Percentiles rank a stretch among this genome's conserved stretches.
Evolutionary conservation across 2,888 invertebrate genomes (phyloP).

Genomic region (Electrophaes corylata): DNA sequence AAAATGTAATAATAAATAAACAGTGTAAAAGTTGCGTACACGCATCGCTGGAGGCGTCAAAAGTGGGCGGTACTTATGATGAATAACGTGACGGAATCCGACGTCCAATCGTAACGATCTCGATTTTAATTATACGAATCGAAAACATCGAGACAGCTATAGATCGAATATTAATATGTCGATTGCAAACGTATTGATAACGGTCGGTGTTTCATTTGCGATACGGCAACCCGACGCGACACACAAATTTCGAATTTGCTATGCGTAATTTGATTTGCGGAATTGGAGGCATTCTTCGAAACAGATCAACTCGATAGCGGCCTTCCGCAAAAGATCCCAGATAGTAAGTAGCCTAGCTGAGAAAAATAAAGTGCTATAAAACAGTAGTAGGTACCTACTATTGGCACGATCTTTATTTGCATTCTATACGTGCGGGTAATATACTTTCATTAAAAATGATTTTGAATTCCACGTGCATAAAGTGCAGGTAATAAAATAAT

Average conservation of each 20-base stretch:
- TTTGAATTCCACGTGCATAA: conserved; percentile 24
- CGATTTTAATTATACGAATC: conserved; percentile 83
- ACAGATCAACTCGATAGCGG: conserved; percentile 59
- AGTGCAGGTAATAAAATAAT: conserved; percentile 29
- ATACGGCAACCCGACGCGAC: conserved; percentile 12
- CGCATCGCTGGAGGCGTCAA: conserved; percentile 81
- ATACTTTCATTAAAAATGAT: conserved; percentile 33
- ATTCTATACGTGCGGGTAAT: conserved; percentile 43
- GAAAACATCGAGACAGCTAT: conserved; percentile 75
- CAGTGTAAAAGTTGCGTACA: conserved; percentile 67
- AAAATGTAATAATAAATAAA: conserved; percentile 66
- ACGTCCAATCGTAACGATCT: conserved; percentile 78
- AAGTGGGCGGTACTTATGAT: conserved; percentile 79
- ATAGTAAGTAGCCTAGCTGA: conserved; percentile 45
- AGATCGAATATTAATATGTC: conserved; percentile 82
- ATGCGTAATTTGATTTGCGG: conserved; percentile 77
- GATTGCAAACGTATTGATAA: conserved; percentile 74
- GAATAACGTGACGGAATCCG: conserved; percentile 80
- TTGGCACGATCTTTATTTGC: conserved; percentile 54
- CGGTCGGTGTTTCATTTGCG: conserved; percentile 69
- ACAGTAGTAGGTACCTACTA: conserved; percentile 11
- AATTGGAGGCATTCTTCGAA: conserved; percentile 70
- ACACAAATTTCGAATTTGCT: conserved; percentile 67
- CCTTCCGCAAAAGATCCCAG: conserved; percentile 64
- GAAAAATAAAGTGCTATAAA: conserved; percentile 48